Evolutionary conservation across 1,140 invertebrate species (phyloP), one percentile per base, ranked within the genome.

Genomic region (Sarcophaga bullata): DNA sequence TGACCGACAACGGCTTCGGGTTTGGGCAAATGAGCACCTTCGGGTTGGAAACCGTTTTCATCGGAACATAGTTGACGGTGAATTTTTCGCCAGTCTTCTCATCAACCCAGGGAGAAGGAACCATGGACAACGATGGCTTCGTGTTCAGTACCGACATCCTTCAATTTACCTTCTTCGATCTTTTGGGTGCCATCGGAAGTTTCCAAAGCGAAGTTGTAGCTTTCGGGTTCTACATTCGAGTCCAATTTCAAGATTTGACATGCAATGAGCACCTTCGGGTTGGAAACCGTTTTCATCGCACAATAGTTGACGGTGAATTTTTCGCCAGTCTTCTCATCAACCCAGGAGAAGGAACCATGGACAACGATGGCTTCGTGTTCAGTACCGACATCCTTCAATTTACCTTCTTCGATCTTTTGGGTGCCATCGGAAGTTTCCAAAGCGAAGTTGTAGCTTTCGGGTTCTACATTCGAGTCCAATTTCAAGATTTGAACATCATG

Each of bases 271-370:
- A n/a, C 93, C 93, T 84, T 91, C 84, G 5, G 94, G 93, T 81
- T 93, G 93, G 91, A 94, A 95, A 37, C 94, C 94, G 82, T 94
- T 93, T 86, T 95, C 94, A 86, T 95, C 93, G 94, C 94, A 47
- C 92, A 88, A 89, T 93, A 95, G 47, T 90, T 93, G 25, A 94
- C 90, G 3, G 91, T 91, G 83, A 93, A 91, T 8, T 91, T 90
- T 25, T 91, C 91, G 17, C 94, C 94, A 68, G 85, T 95, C 93
- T 47, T 91, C 91, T 94, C 92, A 17, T 93, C 93, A 46, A 92
- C 92, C 91, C 94, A 95, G 50, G 90, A 90, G 88, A 92, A 93
- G 7, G 91, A 92, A 3, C 94, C 94, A 84, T 93, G 91, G 7
- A 92, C 92, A 46, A 93, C 92, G 83, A 92, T 87, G 13, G 91